phyloP scores from a whole-genome alignment of 2,113 vertebrate species.

The Tinamus guttatus region DNA sequence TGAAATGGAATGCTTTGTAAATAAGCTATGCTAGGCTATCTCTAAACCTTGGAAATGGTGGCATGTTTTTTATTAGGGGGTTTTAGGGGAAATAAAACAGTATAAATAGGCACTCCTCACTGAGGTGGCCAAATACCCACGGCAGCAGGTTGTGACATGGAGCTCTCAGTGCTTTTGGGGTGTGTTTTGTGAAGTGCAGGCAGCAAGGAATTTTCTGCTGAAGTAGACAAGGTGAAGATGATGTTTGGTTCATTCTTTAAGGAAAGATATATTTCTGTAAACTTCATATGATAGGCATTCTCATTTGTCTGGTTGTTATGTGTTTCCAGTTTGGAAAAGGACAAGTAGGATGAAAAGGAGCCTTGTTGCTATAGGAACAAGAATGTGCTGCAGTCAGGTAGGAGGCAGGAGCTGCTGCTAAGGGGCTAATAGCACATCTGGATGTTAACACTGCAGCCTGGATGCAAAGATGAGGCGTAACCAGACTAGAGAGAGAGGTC shows the following conservation, averaged over 20 bases:
- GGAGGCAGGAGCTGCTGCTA: neutral
- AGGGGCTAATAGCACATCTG: neutral
- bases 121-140: neutral
- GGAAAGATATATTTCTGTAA: neutral
- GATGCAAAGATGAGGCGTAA: neutral
- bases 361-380: slow-evolving; percentile 60
- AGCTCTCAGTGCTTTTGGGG: neutral
- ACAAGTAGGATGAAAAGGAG: slow-evolving; percentile 24
- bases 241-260: neutral
- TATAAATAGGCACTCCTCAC: neutral
- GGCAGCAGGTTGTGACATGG: neutral
- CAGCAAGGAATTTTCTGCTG: neutral
- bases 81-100: neutral
- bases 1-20: neutral
- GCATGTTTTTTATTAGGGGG: neutral
- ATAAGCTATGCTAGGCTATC: neutral
- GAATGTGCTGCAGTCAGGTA: neutral
- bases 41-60: neutral
- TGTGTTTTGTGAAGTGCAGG: neutral
- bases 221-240: neutral
- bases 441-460: neutral
- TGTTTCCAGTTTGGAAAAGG: slow-evolving; percentile 40
- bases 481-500: neutral
- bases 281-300: neutral
- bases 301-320: neutral